phyloP scores from a whole-genome alignment of 2,888 invertebrate species.

The Lasioglossum oenotherae region DNA sequence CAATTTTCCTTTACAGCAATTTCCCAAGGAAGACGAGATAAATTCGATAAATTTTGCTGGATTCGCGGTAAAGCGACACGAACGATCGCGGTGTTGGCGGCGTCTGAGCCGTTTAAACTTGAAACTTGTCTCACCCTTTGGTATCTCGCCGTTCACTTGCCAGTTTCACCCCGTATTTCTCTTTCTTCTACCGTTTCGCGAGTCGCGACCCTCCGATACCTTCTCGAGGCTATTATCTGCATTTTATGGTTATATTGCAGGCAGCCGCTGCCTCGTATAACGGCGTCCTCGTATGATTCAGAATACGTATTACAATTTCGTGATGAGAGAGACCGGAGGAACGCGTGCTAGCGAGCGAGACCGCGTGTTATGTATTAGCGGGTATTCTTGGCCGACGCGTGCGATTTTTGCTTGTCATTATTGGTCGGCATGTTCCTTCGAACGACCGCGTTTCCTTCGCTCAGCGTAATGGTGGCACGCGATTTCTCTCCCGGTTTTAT shows the following conservation, averaged over 20 bases:
- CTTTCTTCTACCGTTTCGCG: conserved; percentile 61
- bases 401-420: conserved; percentile 46
- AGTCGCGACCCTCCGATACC: conserved; percentile 75
- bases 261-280: conserved; percentile 76
- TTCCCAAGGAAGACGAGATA: background rate
- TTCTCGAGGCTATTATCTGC: conserved; percentile 82
- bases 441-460: conserved; percentile 29
- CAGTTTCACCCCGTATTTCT: conserved; percentile 42
- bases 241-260: conserved; percentile 84
- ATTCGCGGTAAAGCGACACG: background rate
- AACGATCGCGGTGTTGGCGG: background rate
- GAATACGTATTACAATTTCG: conserved; percentile 80
- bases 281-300: conserved; percentile 75
- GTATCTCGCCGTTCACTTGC: conserved; percentile 20
- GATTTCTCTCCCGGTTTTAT: conserved; percentile 61
- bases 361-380: conserved; percentile 7
- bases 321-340: conserved; percentile 30
- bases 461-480: conserved; percentile 57
- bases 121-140: conserved; percentile 22
- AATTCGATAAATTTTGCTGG: background rate
- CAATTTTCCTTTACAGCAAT: no score
- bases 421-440: conserved; percentile 28
- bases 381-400: conserved; percentile 5
- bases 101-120: background rate
- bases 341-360: background rate